Evolutionary conservation across 2,888 invertebrate species (phyloP).

Genomic region (Nemurella pictetii): DNA sequence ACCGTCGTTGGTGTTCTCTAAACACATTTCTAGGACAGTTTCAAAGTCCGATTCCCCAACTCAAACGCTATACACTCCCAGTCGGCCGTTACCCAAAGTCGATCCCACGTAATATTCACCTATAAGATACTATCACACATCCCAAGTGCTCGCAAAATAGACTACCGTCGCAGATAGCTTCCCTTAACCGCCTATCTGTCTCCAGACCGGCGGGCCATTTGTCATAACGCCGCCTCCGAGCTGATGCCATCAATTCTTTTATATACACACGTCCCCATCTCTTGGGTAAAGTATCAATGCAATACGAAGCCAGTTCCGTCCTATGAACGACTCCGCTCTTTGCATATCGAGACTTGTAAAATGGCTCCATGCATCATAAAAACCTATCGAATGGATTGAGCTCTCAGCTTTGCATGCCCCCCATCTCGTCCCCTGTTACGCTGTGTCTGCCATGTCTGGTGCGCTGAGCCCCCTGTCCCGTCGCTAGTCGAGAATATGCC

Average conservation of each 20-base stretch:
- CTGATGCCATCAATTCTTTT: background rate
- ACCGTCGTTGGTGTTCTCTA: too few relatives aligned
- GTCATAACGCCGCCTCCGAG: background rate
- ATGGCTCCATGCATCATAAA: slow-evolving; percentile 30
- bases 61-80: too few relatives aligned
- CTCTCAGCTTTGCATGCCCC: slow-evolving; percentile 15
- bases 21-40: too few relatives aligned
- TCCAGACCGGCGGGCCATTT: background rate
- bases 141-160: background rate
- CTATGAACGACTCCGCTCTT: background rate
- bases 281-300: background rate
- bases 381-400: slow-evolving; percentile 29
- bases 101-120: background rate
- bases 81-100: too few relatives aligned
- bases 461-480: background rate
- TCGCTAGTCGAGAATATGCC: background rate
- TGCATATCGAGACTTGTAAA: slow-evolving; percentile 20
- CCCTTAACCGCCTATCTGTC: background rate
- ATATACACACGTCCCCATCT: background rate
- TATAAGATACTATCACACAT: background rate
- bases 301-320: background rate
- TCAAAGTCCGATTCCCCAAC: too few relatives aligned
- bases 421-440: too few relatives aligned
- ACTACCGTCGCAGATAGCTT: background rate
- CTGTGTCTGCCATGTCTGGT: background rate